These are phyloP conservation scores for Nilaparvata lugens DNA, from an alignment of 1,140 invertebrate species.

Conservation along the genomic window DNA sequence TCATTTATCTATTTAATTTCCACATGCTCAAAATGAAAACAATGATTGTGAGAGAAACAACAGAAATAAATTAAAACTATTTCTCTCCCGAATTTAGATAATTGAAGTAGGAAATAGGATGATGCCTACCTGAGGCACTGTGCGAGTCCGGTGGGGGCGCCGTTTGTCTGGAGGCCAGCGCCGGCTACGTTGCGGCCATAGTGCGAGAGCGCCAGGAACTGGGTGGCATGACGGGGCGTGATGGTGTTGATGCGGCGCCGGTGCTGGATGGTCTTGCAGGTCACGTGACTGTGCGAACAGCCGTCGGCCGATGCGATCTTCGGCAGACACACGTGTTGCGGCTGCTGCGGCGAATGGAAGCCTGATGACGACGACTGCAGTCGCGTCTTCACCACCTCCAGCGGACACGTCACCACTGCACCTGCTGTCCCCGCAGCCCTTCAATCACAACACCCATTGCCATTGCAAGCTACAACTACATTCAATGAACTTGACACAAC, in stretches of 20 bases:
- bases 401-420: slow-evolving; percentile 92
- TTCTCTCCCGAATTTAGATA: no score
- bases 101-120: no score
- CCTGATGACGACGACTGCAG: slow-evolving; percentile 83
- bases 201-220: slow-evolving; percentile 50
- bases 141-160: slow-evolving; percentile 45
- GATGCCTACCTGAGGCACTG: slow-evolving; percentile 55
- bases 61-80: no score
- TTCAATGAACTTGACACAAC: no score
- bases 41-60: no score
- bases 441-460: background rate
- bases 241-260: slow-evolving; percentile 38
- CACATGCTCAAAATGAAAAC: no score
- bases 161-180: slow-evolving; percentile 20
- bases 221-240: slow-evolving; percentile 26
- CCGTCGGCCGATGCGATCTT: slow-evolving; percentile 38
- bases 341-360: slow-evolving; percentile 38
- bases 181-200: slow-evolving; percentile 38
- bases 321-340: slow-evolving; percentile 28
- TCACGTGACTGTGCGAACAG: slow-evolving; percentile 36
- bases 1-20: no score
- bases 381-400: slow-evolving; percentile 97
- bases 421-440: slow-evolving; percentile 92
- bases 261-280: slow-evolving; percentile 40
- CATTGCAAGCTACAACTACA: no score